phyloP scores from a whole-genome alignment of 2,797 vertebrate species.

The Gila robusta region DNA sequence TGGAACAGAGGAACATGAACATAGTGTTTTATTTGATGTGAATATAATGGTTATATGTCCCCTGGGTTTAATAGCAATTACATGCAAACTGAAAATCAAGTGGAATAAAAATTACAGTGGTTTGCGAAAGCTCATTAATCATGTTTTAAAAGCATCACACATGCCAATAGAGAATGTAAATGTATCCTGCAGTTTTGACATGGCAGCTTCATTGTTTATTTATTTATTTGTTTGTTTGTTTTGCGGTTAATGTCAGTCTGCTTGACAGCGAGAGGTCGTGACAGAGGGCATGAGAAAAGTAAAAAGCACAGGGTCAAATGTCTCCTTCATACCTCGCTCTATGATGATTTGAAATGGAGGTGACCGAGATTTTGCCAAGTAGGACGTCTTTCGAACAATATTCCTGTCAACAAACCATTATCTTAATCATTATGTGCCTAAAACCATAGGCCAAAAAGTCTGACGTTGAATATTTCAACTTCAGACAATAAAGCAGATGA shows the following conservation, averaged over 20 bases:
- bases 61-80: constrained; percentile 40
- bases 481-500: neutral
- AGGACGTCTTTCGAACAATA: neutral
- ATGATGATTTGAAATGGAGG: neutral
- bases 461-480: neutral
- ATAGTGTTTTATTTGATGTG: constrained; percentile 22
- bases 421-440: neutral
- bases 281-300: constrained; percentile 3
- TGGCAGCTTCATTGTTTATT: neutral
- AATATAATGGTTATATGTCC: constrained; percentile 24
- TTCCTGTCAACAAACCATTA: neutral
- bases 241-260: neutral
- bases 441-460: neutral
- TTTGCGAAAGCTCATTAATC: constrained; percentile 20
- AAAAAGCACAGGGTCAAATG: constrained; percentile 1
- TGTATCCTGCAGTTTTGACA: neutral
- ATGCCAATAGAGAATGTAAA: constrained; percentile 1
- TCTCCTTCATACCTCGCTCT: neutral
- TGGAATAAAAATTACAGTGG: constrained; percentile 37
- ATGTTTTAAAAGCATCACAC: constrained; percentile 28
- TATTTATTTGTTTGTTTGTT: neutral
- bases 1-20: constrained; percentile 26
- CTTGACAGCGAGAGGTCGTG: neutral
- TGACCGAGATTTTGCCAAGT: neutral
- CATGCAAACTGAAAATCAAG: constrained; percentile 40